Evolutionary conservation across 1,140 invertebrate genomes (phyloP).

Genomic region (Listronotus oregonensis): DNA sequence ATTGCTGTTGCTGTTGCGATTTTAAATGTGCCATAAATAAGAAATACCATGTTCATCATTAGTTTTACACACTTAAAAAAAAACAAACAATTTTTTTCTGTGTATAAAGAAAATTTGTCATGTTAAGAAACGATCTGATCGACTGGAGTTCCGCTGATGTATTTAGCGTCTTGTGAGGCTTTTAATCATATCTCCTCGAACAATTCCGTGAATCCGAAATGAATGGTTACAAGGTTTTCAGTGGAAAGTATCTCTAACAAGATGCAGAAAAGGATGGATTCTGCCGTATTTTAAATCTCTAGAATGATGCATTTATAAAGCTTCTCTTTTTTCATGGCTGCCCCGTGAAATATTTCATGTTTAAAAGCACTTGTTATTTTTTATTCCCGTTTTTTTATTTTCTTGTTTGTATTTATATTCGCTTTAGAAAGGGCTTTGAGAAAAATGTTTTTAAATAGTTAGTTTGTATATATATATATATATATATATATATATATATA

Average conservation of each 20-base stretch:
- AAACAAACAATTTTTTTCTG: constrained; percentile 19
- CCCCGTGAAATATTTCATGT: constrained; percentile 18
- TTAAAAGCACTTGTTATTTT: constrained; percentile 13
- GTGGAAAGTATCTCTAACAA: constrained; percentile 38
- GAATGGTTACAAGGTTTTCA: constrained; percentile 44
- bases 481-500: no score
- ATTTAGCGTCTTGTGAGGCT: constrained; percentile 50
- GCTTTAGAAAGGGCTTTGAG: background rate
- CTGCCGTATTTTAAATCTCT: constrained; percentile 31
- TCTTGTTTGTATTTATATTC: constrained; percentile 7
- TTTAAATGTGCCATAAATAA: no score
- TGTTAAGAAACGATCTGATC: constrained; percentile 35
- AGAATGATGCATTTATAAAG: constrained; percentile 24
- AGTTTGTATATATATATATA: no score
- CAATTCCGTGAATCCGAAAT: constrained; percentile 42
- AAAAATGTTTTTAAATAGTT: no score
- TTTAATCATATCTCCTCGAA: constrained; percentile 52
- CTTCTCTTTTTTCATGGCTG: constrained; percentile 16
- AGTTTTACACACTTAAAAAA: no score
- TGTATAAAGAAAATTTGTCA: constrained; percentile 16
- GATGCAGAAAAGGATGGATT: constrained; percentile 41
- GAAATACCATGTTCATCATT: no score
- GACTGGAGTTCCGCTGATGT: constrained; percentile 45
- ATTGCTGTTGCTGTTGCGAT: no score
- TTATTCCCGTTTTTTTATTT: constrained; percentile 10